phyloP scores from a whole-genome alignment of 1,140 invertebrate genomes.

The Lepidurus apus region DNA sequence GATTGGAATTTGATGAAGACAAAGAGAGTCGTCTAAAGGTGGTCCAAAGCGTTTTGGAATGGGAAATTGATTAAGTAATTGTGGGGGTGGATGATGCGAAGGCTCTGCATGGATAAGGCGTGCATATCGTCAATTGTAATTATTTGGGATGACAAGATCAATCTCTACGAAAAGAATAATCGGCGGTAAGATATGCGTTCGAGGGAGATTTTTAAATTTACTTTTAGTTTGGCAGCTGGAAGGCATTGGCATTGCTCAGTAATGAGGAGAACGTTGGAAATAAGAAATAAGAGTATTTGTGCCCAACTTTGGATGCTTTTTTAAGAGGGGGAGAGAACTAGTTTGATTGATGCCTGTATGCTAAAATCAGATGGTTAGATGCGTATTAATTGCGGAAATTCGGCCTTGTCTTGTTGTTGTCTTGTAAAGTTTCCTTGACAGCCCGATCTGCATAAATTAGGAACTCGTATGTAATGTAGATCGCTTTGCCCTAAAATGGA shows the following conservation, averaged over 20 bases:
- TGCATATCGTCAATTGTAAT: not conserved
- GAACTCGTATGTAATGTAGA: not conserved
- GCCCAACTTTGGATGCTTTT: not conserved
- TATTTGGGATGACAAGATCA: not conserved
- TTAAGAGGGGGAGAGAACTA: not conserved
- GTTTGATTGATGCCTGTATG: not conserved
- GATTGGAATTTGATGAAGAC: no score
- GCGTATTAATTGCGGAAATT: not conserved
- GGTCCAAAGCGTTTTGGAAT: not conserved
- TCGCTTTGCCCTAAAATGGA: no score
- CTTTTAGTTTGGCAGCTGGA: no score
- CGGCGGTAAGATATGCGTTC: not conserved
- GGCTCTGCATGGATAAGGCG: not conserved
- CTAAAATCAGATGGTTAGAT: not conserved
- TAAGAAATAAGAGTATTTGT: no score
- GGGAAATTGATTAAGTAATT: conserved; percentile 4
- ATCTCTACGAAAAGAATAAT: not conserved
- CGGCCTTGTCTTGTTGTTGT: not conserved
- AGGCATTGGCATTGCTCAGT: no score
- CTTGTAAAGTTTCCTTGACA: not conserved
- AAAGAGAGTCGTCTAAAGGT: no score
- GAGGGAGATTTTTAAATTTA: not conserved
- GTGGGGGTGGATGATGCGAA: not conserved
- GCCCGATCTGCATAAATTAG: not conserved
- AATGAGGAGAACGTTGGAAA: no score